These are phyloP conservation scores for Phoenicopterus ruber DNA, from an alignment of 2,113 vertebrate genomes.

Conservation along the genomic window DNA sequence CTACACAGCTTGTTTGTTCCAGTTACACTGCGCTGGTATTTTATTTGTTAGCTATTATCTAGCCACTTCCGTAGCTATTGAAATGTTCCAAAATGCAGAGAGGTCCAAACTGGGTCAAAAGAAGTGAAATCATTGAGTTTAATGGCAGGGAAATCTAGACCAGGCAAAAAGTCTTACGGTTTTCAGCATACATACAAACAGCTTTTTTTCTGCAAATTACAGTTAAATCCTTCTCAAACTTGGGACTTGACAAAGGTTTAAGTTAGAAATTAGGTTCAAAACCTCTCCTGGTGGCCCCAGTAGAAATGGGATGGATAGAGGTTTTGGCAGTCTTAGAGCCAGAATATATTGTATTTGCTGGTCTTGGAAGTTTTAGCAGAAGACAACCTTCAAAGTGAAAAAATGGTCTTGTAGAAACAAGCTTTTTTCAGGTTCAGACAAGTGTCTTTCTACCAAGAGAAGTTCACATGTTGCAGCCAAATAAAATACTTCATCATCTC, in stretches of 20 bases:
- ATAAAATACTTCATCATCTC: neutral
- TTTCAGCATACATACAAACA: neutral
- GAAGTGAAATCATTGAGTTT: neutral
- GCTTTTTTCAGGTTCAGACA: neutral
- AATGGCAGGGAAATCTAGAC: neutral
- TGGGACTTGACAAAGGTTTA: neutral
- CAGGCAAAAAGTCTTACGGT: neutral
- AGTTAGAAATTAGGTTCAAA: neutral
- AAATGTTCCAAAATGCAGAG: conserved; percentile 27
- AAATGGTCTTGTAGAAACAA: neutral
- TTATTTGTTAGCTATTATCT: conserved; percentile 51
- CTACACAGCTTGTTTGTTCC: conserved; percentile 1
- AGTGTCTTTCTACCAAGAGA: neutral
- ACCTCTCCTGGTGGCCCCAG: neutral
- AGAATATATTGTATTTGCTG: neutral
- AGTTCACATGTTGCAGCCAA: neutral
- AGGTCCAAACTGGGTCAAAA: neutral
- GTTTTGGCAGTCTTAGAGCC: neutral
- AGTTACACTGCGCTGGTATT: conserved; percentile 18
- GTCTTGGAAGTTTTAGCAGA: neutral
- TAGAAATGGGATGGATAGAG: neutral
- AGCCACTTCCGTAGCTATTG: conserved; percentile 21
- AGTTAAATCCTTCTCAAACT: neutral
- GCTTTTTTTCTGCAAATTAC: neutral
- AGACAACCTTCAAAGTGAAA: neutral